Base-by-base conservation (phyloP, 2,888 invertebrate genomes). In the Dryocosmus kuriphilus region DNA sequence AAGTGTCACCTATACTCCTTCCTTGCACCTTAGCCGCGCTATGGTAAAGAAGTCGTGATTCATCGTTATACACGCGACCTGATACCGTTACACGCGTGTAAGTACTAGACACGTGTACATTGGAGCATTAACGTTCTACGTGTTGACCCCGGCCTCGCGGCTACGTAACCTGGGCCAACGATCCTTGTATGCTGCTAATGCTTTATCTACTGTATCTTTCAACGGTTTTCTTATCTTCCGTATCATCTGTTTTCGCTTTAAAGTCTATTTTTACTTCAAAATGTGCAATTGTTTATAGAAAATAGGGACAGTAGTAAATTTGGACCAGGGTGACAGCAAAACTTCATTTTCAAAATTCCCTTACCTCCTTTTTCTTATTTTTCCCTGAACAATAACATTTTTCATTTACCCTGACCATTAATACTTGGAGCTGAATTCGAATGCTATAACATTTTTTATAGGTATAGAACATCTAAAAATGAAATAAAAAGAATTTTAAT, bases 61-160 rank as follows among this genome's bases (percentile, higher is more conserved):
- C 89, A 88, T 83, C 86, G 82, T 84, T 85, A 85, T 85, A 86
- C 87, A 86, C 85, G 83, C 86, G 83, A 84, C 85, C 80, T 63
- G 84, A 81, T 86, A 88, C 85, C 86, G 88, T 85, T 87, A 87
- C 82, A 82, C 85, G 83, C 83, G 85, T 85, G 85, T 84, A 81
- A 81, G 81, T 75, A 81, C 79, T 65, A 57, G 77, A 67, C 74
- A 74, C 78, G 80, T 73, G 38, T 41, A 63, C n/a, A n/a, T 19
- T 24, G 61, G 41, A 27, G 61, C 61, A 24, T 38, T 46, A 61
- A 65, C 41, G 73, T 74, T 73, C 77, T 65, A 63, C 51, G 46
- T 35, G 51, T 71, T 63, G 35, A 35, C 63, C 35, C 63, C 63
- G 35, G 63, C 9, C 63, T 63, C 63, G n/a, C 22, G 19, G 14